Base-by-base conservation (phyloP, 2,888 invertebrate species). In the Idaea dimidiata region DNA sequence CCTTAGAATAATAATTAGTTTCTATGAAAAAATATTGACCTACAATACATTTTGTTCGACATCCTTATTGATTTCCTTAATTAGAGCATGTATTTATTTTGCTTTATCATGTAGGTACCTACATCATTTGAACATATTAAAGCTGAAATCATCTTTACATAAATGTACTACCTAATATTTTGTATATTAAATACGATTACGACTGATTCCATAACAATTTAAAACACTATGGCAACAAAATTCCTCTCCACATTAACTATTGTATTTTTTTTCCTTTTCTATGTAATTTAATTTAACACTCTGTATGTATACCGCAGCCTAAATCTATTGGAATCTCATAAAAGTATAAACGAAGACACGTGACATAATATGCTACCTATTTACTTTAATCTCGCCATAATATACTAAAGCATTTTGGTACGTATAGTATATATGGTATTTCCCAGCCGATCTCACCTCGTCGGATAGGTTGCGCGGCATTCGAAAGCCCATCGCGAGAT, bases 401-500 rank as follows among this genome's bases (percentile, higher is more conserved):
- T 43, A 43, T 33, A 43, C 43, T 14, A 14, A 76, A 75, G 79
- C 78, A 80, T 76, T 63, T 81, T 73, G 58, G 77, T 85, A 80
- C 77, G 77, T 82, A 82, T 83, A 84, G 81, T 79, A 82, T 79
- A 79, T 65, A 83, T 86, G 91, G 91, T 91, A 90, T 91, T 92
- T 89, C 91, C 91, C 91, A 89, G 86, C 72, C 89, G 90, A 89
- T 89, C 90, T 91, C 90, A 89, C 89, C 90, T 89, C 86, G 89
- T 80, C 84, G 85, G 87, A 82, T 89, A 88, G 88, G 89, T 90
- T 89, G 90, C 84, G 89, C 85, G 91, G 91, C 91, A 91, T 92
- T 92, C 87, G 91, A 91, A 92, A 92, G 91, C 91, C 89, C 91
- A 90, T 88, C 84, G 83, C 83, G 86, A 90, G 91, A 92, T 92